Evolutionary conservation across 2,797 vertebrate genomes (phyloP).

Genomic region (Sebastes matsubarae): DNA sequence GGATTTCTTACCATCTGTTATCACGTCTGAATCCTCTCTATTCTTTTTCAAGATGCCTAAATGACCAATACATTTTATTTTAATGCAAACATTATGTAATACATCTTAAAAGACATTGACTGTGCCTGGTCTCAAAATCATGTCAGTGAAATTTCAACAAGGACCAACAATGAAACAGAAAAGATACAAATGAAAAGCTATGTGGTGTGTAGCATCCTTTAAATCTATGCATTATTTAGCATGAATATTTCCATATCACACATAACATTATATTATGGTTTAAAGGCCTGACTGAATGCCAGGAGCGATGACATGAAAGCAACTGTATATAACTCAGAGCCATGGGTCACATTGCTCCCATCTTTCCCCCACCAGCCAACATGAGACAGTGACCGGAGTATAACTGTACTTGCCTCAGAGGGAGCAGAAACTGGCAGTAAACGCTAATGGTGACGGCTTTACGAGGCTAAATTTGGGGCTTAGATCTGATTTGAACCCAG

Average conservation of each 20-base stretch:
- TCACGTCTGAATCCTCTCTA: slow-evolving; percentile 56
- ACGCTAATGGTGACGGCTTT: slow-evolving; percentile 59
- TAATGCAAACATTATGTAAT: neutral
- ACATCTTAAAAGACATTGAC: neutral
- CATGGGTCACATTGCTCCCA: slow-evolving; percentile 30
- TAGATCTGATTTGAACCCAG: slow-evolving; percentile 79
- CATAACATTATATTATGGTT: slow-evolving; percentile 26
- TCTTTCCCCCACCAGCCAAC: slow-evolving; percentile 18
- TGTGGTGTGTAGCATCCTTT: slow-evolving; percentile 6
- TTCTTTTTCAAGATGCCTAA: slow-evolving; percentile 77
- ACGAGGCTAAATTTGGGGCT: slow-evolving; percentile 70
- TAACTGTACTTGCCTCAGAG: slow-evolving; percentile 47
- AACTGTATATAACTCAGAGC: slow-evolving; percentile 13
- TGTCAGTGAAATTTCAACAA: neutral
- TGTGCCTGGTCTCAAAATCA: neutral
- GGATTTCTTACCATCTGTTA: slow-evolving; percentile 57
- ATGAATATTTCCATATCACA: slow-evolving; percentile 35
- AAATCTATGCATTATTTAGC: slow-evolving; percentile 38
- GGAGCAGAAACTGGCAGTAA: slow-evolving; percentile 47
- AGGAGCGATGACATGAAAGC: slow-evolving; percentile 36
- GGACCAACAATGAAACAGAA: neutral
- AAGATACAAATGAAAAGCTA: neutral
- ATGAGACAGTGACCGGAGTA: slow-evolving; percentile 51
- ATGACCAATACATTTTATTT: neutral
- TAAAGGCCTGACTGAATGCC: slow-evolving; percentile 20